These are phyloP conservation scores for Nineta flava DNA, from an alignment of 2,888 invertebrate genomes.

Conservation along the genomic window DNA sequence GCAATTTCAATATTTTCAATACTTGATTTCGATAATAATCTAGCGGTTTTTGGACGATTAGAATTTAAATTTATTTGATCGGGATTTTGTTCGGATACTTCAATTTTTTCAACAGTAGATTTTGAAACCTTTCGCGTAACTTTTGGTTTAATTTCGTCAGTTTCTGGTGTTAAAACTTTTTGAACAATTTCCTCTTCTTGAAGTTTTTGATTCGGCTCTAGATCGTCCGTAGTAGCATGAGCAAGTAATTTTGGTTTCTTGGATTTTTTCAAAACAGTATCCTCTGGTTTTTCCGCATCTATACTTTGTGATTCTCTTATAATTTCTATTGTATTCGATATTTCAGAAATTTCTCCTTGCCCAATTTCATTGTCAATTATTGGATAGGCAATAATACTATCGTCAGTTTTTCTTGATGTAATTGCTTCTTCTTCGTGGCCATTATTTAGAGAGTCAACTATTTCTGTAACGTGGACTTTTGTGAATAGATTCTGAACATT, in stretches of 20 bases:
- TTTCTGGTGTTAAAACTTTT: slow-evolving; percentile 15
- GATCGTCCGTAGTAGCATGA: slow-evolving; percentile 13
- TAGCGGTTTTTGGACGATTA: slow-evolving; percentile 3
- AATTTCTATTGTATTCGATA: slow-evolving; percentile 4
- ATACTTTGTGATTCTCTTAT: slow-evolving; percentile 5
- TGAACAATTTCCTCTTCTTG: no score
- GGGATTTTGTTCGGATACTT: slow-evolving; percentile 11
- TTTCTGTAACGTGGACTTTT: slow-evolving; percentile 7
- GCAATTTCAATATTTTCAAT: slow-evolving; percentile 3
- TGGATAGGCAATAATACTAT: slow-evolving; percentile 1
- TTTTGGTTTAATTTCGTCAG: slow-evolving; percentile 12
- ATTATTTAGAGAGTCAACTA: slow-evolving; percentile 6
- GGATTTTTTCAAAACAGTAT: slow-evolving; percentile 10
- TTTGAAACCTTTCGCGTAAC: slow-evolving; percentile 14
- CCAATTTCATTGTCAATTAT: slow-evolving; percentile 15
- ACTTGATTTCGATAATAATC: background rate
- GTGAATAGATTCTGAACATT: slow-evolving; percentile 1
- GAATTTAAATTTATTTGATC: slow-evolving; percentile 9
- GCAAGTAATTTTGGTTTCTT: slow-evolving; percentile 4
- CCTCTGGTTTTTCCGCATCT: background rate
- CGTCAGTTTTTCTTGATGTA: slow-evolving; percentile 3
- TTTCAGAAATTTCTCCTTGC: slow-evolving; percentile 11
- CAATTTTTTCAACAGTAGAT: slow-evolving; percentile 15
- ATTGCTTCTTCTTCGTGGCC: slow-evolving; percentile 8
- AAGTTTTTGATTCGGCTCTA: slow-evolving; percentile 24